A percentile compares a stretch with the other conserved stretches of the same genome.
Conservation (phyloP, 2,888 invertebrate genomes). For the Pterobdella sp. region DNA sequence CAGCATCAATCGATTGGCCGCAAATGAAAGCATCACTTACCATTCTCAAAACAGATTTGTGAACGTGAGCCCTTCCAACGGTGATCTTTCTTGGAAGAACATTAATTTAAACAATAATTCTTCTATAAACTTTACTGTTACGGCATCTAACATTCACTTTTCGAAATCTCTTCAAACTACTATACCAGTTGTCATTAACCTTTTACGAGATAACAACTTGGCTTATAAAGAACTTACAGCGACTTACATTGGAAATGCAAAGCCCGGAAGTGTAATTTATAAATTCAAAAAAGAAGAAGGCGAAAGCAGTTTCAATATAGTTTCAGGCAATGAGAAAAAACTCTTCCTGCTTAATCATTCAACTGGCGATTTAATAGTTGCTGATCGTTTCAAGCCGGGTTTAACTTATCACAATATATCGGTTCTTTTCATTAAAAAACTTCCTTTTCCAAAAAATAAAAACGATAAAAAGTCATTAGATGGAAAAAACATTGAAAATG, state of each 20-base stretch:
- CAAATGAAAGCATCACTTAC: slow-evolving; percentile 13
- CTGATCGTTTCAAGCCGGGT: neutral
- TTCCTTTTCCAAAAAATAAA: neutral
- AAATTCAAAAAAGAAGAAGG: slow-evolving; percentile 12
- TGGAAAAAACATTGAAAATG: neutral
- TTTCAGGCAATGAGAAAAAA: slow-evolving; percentile 24
- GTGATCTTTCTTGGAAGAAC: slow-evolving; percentile 10
- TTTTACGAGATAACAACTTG: slow-evolving; percentile 1
- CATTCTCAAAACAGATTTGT: neutral
- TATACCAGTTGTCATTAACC: slow-evolving; percentile 6
- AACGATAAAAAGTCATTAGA: neutral
- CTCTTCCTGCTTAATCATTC: slow-evolving; percentile 4
- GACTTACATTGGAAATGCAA: slow-evolving; percentile 3
- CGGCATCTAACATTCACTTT: slow-evolving; percentile 15
- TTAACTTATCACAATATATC: slow-evolving; percentile 16
- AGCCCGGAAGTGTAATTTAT: slow-evolving; percentile 15
- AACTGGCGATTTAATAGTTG: slow-evolving; percentile 10
- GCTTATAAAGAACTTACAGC: neutral
- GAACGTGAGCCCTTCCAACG: slow-evolving; percentile 10
- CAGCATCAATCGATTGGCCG: neutral
- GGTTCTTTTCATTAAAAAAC: neutral
- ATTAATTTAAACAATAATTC: neutral
- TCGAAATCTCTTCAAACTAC: neutral
- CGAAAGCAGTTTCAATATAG: slow-evolving; percentile 5
- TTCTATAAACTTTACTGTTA: slow-evolving; percentile 7